A percentile compares a stretch with the other conserved stretches of the same genome.
Evolutionary conservation across 2,113 vertebrate species (phyloP).

Genomic region (Rhipidura dahli): DNA sequence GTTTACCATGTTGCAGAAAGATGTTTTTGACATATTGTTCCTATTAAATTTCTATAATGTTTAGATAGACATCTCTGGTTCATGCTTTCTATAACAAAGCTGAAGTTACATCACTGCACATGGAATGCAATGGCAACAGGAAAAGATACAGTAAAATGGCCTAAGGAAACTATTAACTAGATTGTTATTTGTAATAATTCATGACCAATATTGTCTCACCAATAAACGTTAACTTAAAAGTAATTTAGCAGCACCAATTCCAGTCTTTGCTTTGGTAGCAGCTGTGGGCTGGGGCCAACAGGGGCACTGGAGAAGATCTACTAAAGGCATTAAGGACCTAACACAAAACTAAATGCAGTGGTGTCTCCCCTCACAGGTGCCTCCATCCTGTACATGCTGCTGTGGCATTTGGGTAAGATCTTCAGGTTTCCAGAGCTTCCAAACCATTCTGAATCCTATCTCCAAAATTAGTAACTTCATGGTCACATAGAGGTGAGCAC

Average conservation of each 20-base stretch:
- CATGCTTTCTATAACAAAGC: not conserved
- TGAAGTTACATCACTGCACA: not conserved
- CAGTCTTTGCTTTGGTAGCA: not conserved
- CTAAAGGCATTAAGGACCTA: not conserved
- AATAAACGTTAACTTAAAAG: not conserved
- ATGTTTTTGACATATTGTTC: not conserved
- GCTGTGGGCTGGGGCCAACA: not conserved
- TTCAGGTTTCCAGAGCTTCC: not conserved
- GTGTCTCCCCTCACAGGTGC: not conserved
- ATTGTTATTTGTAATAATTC: not conserved
- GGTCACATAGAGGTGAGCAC: fast-evolving
- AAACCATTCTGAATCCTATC: not conserved
- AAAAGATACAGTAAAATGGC: not conserved
- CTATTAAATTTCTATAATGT: slow-evolving; percentile 1
- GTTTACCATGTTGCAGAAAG: not conserved
- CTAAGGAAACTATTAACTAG: not conserved
- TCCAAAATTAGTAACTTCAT: not conserved
- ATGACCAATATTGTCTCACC: not conserved
- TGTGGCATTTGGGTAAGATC: not conserved
- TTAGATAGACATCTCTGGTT: not conserved
- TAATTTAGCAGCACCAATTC: not conserved
- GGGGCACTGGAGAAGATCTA: not conserved
- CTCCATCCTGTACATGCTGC: not conserved
- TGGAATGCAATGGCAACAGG: not conserved
- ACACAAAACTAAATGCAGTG: not conserved